Conservation (phyloP, 2,888 invertebrate genomes). For the Leucoma salicis region DNA sequence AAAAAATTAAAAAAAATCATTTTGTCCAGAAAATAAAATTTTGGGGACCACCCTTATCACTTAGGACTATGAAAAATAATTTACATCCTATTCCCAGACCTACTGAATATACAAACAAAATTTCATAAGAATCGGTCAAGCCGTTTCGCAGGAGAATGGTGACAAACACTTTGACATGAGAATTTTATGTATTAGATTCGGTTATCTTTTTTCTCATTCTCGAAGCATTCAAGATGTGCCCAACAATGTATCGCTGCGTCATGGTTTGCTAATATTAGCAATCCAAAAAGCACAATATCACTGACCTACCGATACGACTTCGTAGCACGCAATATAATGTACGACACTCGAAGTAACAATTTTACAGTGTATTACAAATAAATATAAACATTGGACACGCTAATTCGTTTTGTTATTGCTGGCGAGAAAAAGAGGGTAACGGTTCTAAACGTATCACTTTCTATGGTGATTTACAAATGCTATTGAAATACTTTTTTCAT, state of each 20-base stretch:
- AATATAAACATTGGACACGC: not conserved
- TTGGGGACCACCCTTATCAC: too few species aligned
- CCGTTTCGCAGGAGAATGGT: too few species aligned
- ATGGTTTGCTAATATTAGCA: not conserved
- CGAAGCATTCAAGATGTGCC: too few species aligned
- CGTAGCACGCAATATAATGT: not conserved
- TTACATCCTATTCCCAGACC: too few species aligned
- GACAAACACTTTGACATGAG: too few species aligned
- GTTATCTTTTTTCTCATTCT: too few species aligned
- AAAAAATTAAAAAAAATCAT: too few species aligned
- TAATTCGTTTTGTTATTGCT: slow-evolving; percentile 18
- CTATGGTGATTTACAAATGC: slow-evolving; percentile 1
- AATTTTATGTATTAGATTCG: too few species aligned
- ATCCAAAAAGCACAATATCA: not conserved
- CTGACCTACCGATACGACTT: not conserved
- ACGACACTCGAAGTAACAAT: not conserved
- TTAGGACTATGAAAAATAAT: too few species aligned
- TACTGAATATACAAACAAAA: too few species aligned
- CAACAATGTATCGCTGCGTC: not conserved
- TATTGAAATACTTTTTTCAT: not conserved
- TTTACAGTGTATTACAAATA: not conserved
- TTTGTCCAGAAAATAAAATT: too few species aligned
- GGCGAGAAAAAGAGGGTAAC: slow-evolving; percentile 32
- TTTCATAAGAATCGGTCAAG: too few species aligned
- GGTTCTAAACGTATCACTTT: slow-evolving; percentile 8